Conservation (phyloP, 2,888 invertebrate species). For the Hirtodrosophila alboralis region DNA sequence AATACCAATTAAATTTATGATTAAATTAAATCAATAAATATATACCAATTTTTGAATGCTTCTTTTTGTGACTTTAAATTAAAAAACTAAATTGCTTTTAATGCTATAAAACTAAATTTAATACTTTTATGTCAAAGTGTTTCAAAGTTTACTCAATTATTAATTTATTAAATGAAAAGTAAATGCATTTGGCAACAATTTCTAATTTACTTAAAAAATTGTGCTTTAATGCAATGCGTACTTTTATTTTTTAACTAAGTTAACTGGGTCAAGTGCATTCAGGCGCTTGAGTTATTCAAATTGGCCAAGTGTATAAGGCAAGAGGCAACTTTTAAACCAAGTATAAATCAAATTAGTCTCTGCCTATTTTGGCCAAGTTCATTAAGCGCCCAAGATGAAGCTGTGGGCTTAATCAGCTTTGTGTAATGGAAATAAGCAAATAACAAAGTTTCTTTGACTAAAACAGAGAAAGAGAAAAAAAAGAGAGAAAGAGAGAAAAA, state of each 20-base stretch:
- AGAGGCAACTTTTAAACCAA: background rate
- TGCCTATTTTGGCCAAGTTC: constrained; percentile 38
- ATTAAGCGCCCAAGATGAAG: constrained; percentile 38
- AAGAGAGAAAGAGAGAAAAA: background rate
- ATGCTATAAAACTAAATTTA: background rate
- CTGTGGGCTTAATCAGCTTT: constrained; percentile 6
- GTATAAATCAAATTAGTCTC: constrained; percentile 22
- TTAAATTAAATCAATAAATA: too few species aligned
- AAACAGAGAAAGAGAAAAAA: background rate
- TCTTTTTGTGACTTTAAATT: too few species aligned
- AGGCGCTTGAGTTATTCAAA: constrained; percentile 14
- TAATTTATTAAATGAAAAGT: constrained; percentile 7
- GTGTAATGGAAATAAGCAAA: too few species aligned
- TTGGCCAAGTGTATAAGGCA: constrained; percentile 31
- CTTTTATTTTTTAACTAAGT: background rate
- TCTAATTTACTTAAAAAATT: constrained; percentile 9
- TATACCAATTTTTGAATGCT: too few species aligned
- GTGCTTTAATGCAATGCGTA: background rate
- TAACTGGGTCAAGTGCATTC: constrained; percentile 10
- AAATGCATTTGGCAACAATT: constrained; percentile 1
- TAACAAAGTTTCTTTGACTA: background rate
- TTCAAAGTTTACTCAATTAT: constrained; percentile 3
- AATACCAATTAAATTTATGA: too few species aligned
- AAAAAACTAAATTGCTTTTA: too few species aligned
- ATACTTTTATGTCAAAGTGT: background rate